These are phyloP conservation scores for Mungos mungo DNA, from an alignment of 2,113 vertebrate species.

Conservation along the genomic window DNA sequence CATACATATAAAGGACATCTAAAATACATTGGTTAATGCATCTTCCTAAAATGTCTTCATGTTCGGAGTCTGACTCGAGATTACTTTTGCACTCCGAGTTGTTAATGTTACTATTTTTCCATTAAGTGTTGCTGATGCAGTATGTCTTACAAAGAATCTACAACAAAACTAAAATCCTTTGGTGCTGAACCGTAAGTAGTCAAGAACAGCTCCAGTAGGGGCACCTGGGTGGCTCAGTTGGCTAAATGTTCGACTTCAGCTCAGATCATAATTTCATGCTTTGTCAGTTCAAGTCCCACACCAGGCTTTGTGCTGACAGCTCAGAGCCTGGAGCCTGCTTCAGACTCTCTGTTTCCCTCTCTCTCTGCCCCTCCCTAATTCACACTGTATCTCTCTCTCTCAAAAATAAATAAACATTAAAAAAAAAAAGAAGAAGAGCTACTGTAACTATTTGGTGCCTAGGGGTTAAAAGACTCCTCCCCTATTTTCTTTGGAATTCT, in stretches of 20 bases:
- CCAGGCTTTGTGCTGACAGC: too few species aligned
- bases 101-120: neutral
- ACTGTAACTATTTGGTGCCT: neutral
- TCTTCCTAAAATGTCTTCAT: neutral
- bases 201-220: neutral
- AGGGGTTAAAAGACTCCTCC: neutral
- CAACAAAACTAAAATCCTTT: neutral
- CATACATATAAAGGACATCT: neutral
- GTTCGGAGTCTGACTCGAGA: neutral
- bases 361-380: too few species aligned
- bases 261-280: too few species aligned
- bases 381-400: too few species aligned
- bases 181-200: neutral
- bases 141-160: neutral
- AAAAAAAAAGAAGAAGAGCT: neutral
- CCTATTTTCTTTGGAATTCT: neutral
- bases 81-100: neutral
- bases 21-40: neutral
- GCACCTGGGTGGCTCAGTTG: too few species aligned
- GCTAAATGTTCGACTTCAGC: too few species aligned
- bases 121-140: neutral
- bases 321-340: too few species aligned
- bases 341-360: too few species aligned
- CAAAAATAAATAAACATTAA: too few species aligned
- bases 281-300: too few species aligned